Evolutionary conservation across 2,888 invertebrate genomes (phyloP).

Genomic region (Ferrisia virgata): DNA sequence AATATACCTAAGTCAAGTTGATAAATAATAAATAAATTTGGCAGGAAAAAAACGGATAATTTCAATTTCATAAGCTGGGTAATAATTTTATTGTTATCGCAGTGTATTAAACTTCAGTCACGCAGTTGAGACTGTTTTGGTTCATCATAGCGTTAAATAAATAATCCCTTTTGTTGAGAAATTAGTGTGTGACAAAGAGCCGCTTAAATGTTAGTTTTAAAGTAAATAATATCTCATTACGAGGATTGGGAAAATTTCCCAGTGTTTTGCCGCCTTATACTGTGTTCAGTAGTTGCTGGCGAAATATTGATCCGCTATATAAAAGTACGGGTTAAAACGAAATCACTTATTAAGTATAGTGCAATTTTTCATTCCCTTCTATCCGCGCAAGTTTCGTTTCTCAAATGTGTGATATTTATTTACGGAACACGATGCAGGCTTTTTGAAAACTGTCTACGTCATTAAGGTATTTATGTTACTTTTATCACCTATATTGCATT

Average conservation of each 20-base stretch:
- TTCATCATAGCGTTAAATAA: constrained; percentile 19
- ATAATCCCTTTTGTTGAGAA: constrained; percentile 26
- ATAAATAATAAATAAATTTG: neutral
- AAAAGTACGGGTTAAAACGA: constrained; percentile 42
- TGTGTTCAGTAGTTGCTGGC: constrained; percentile 26
- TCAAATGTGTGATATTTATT: constrained; percentile 21
- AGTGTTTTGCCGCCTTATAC: constrained; percentile 24
- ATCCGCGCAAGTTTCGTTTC: constrained; percentile 26
- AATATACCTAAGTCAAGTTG: too few relatives aligned
- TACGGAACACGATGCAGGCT: neutral
- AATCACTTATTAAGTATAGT: constrained; percentile 39
- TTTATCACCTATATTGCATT: neutral
- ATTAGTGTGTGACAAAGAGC: constrained; percentile 21
- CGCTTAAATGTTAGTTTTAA: constrained; percentile 24
- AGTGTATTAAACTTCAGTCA: neutral
- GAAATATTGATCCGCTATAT: constrained; percentile 42
- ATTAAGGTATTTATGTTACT: constrained; percentile 5
- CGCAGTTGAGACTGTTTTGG: neutral
- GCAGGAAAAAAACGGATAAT: neutral
- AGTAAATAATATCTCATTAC: constrained; percentile 32
- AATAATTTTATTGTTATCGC: neutral
- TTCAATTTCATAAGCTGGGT: neutral
- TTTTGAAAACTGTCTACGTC: neutral
- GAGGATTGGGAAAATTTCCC: constrained; percentile 32
- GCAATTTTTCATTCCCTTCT: constrained; percentile 40